These are phyloP conservation scores for Hippocampus zosterae DNA, from an alignment of 2,113 vertebrate species.

Conservation along the genomic window DNA sequence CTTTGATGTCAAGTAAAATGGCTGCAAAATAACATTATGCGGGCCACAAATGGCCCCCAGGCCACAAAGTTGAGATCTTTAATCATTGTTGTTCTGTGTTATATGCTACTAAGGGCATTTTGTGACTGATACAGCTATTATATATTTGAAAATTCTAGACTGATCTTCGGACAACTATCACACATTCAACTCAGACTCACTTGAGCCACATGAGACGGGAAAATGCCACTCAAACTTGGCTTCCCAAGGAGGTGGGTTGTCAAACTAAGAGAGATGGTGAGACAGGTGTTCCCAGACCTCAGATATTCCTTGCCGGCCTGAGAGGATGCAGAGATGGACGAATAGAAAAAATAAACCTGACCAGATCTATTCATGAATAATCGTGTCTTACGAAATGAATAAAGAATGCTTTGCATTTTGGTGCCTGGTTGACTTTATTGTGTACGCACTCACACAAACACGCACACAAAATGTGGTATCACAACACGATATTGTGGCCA, in stretches of 20 bases:
- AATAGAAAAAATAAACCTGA: conserved; percentile 75
- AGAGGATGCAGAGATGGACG: conserved; percentile 68
- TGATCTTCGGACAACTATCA: conserved; percentile 79
- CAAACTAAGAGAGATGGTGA: conserved; percentile 75
- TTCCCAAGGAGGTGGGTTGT: conserved; percentile 57
- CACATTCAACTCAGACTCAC: conserved; percentile 81
- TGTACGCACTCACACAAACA: too few species aligned
- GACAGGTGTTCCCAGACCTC: conserved; percentile 75
- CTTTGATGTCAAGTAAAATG: too few species aligned
- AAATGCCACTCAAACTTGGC: conserved; percentile 80
- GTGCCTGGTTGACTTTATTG: too few species aligned
- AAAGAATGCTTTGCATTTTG: background rate
- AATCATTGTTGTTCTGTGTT: too few species aligned
- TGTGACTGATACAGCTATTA: background rate
- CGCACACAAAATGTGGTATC: too few species aligned
- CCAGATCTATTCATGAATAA: conserved; percentile 78
- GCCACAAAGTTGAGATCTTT: too few species aligned
- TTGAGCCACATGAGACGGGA: conserved; percentile 87
- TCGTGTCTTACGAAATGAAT: background rate
- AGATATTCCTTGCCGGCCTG: conserved; percentile 79
- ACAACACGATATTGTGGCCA: too few species aligned
- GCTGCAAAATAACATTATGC: too few species aligned
- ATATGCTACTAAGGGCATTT: too few species aligned
- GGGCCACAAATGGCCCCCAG: too few species aligned
- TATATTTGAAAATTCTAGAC: conserved; percentile 68